Conservation (phyloP, 1,140 invertebrate species). For the Drosophila navojoa region DNA sequence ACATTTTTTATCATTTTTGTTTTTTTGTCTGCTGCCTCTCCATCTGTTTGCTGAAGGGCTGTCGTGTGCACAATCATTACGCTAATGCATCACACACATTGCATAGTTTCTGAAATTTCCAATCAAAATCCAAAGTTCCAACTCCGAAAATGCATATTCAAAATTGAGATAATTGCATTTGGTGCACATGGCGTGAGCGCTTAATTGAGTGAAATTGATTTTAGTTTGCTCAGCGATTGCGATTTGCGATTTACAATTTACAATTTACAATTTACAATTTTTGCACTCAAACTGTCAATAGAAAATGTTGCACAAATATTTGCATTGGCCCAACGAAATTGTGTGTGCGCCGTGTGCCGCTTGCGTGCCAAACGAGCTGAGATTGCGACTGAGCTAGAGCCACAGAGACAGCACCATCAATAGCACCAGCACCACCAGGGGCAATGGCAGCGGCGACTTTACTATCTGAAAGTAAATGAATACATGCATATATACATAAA, state of each 20-base stretch:
- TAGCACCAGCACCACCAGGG: background rate
- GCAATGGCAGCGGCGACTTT: background rate
- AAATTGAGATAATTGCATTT: conserved; percentile 63
- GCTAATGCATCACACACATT: conserved; percentile 38
- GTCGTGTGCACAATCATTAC: conserved; percentile 44
- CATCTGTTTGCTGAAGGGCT: conserved; percentile 27
- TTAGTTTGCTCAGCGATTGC: conserved; percentile 53
- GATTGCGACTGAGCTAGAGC: conserved; percentile 46
- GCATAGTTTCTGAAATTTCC: conserved; percentile 33
- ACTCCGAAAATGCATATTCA: conserved; percentile 20
- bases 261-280: conserved; percentile 30
- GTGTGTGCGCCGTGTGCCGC: conserved; percentile 27
- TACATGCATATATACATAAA: too few relatives aligned
- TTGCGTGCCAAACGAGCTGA: conserved; percentile 61
- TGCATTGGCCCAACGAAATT: conserved; percentile 30
- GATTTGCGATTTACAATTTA: conserved; percentile 28
- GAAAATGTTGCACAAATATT: conserved; percentile 36
- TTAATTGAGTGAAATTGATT: conserved; percentile 81
- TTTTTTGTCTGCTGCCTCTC: conserved; percentile 1
- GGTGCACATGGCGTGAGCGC: conserved; percentile 29
- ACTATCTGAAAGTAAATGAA: too few relatives aligned
- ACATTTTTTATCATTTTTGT: background rate
- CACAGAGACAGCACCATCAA: background rate
- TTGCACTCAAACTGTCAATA: conserved; percentile 35
- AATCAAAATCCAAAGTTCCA: conserved; percentile 1